Conservation (phyloP, 2,797 vertebrate species). For the Spondyliosoma cantharus region DNA sequence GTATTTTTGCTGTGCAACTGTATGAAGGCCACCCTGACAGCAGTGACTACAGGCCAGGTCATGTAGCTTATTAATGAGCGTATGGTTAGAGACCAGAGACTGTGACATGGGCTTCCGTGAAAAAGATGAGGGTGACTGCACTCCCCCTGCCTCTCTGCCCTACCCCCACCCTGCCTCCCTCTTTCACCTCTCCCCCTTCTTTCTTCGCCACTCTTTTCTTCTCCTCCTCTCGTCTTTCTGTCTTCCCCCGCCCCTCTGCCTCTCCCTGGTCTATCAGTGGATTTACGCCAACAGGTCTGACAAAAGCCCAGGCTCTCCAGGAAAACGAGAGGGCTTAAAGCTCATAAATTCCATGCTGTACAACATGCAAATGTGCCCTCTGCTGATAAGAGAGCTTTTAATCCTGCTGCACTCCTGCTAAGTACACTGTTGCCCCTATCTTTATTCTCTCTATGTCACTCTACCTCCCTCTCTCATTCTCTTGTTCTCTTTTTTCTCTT, state of each 20-base stretch:
- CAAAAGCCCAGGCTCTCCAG: conserved; percentile 78
- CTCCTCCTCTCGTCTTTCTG: conserved; percentile 11
- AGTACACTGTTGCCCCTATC: conserved; percentile 77
- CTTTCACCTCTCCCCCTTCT: conserved; percentile 25
- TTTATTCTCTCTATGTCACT: conserved; percentile 68
- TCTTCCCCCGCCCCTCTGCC: conserved; percentile 21
- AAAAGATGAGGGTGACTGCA: conserved; percentile 36
- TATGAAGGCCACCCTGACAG: conserved; percentile 16
- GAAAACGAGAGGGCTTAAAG: conserved; percentile 83
- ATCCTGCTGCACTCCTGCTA: conserved; percentile 80
- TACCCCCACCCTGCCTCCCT: background rate
- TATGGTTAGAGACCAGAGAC: conserved; percentile 26
- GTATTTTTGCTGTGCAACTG: conserved; percentile 13
- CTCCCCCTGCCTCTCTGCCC: background rate
- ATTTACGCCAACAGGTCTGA: conserved; percentile 80
- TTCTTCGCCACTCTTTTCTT: background rate
- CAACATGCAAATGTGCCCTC: conserved; percentile 85
- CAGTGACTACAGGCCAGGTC: conserved; percentile 46
- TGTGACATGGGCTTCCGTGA: conserved; percentile 9
- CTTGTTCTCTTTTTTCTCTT: conserved; percentile 13
- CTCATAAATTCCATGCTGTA: conserved; percentile 84
- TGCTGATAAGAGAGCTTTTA: conserved; percentile 86
- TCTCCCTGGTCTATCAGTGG: conserved; percentile 71
- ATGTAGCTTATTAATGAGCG: conserved; percentile 49
- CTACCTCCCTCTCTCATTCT: conserved; percentile 51